Base-by-base conservation (phyloP, 2,113 vertebrate species). In the Turdus rufiventris region DNA sequence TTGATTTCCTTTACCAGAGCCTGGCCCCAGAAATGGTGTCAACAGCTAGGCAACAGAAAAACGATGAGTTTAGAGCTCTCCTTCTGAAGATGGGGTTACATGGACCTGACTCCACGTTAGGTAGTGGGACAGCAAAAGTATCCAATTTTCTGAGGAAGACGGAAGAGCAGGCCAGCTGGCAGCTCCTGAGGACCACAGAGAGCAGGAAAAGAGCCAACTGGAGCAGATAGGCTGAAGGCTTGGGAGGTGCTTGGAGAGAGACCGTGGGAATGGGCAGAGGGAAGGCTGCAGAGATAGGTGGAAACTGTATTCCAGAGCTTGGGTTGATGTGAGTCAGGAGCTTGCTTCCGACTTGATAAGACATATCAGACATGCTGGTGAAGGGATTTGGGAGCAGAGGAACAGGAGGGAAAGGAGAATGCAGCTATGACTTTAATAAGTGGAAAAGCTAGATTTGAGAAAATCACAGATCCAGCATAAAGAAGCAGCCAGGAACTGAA, bases 231-330 rank as follows among this genome's bases (percentile, higher is more conserved):
- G 34, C 80, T 91, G 67, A 48, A 85, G n/a, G 53, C 40, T 77
- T 87, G 93, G 91, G 89, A 89, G 80, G 75, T 85, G 61, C 73
- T 96, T 95, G 89, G 93, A 94, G 80, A 78, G 53, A 82, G 57
- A 96, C 31, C 45, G 86, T 96, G 95, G 93, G 95, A 97, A 96
- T 85, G 87, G 89, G 76, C 86, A 93, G 89, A 87, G 13, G 28
- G 73, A 86, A 71, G 25, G 28, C 61, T 92, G 74, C 58, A 47
- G 92, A 78, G 68, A 70, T 89, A 93, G 87, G 57, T 84, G 92
- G 91, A 76, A 95, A 75, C 36, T 7, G 10, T 48, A 42, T 91
- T 82, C 85, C 65, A 85, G 63, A 91, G 23, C 48, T 87, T 61
- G 81, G 80, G 77, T 25, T 12, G 14, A 90, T 0, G 0, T 29